Base-by-base conservation (phyloP, 2,797 vertebrate species). In the Falco peregrinus region DNA sequence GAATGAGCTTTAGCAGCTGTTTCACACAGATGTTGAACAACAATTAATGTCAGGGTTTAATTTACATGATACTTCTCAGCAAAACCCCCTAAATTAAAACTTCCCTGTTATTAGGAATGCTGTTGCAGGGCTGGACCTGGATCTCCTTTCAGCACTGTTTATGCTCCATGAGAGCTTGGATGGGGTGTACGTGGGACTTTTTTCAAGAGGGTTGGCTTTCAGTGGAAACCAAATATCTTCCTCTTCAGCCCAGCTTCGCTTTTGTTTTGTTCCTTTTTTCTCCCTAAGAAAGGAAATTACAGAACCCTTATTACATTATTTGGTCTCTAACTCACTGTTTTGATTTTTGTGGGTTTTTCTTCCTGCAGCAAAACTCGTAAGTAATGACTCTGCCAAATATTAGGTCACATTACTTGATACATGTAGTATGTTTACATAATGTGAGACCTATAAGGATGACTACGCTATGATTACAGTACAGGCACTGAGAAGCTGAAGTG, bases 331-430 rank as follows among this genome's bases (percentile, higher is more conserved):
- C 31, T 89, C 37, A 20, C 53, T 93, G 87, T 85, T 95, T 87
- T 95, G 93, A 92, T 96, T 95, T 95, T 78, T 96, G 84, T 10
- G 60, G 81, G 51, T 96, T 95, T 94, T 83, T 94, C 74, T 96
- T 95, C 86, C 74, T 92, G 74, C 53, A 61, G 84, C 73, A 90
- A 94, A 86, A 89, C 59, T 56, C 39, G 1, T 76, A 83, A 87
- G 82, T 94, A 64, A 78, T 5, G 5, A 31, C 84, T 93, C 95
- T 73, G 89, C 73, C 90, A 93, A 92, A 88, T 92, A 63, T 68
- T 92, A 81, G 54, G 68, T 92, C 78, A 78, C 16, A 3, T 75
- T 91, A 39, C 39, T 90, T 93, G 75, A 45, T 83, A 84, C 0
- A 0, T 61, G 80, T 57, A 53, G 28, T 79, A 73, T 11, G 5